Evolutionary conservation across 2,888 invertebrate species (phyloP), one percentile per base, ranked within the genome.

Genomic region (Tetheella fluctuosa): DNA sequence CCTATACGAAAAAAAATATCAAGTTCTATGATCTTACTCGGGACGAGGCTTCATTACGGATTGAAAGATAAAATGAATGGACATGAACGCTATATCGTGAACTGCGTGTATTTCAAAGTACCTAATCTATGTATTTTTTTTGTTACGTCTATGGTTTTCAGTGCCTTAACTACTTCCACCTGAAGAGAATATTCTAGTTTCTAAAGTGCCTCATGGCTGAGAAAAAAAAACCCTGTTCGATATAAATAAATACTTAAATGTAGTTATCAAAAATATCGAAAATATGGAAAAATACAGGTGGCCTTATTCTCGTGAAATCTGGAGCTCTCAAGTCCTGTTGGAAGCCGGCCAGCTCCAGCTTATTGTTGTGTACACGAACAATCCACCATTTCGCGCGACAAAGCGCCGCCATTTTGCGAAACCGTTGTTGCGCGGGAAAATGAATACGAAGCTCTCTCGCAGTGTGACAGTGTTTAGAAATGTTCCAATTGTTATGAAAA

Each of bases 361-460:
- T 66, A 72, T 75, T 75, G 73, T 76, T 60, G 34, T 34, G 34
- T 34, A 34, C 23, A 20, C 37, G 30, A 54, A 58, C 59, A 59
- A 57, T 59, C 68, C 65, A 63, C 75, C 77, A 76, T 75, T 74
- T 69, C 63, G 60, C 62, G 68, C 67, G 72, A 80, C 75, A 80
- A 78, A 72, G 66, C 62, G 66, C 60, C 68, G 71, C 82, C 76
- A 77, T 79, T 75, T 79, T 70, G 70, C 71, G 63, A 56, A 59
- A 58, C 23, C 66, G 61, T 67, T 48, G 74, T 74, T 64, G 65
- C 69, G 68, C 66, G 69, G 64, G 70, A 75, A 74, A 34, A 66
- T 71, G 55, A 72, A 62, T 58, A 60, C 59, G 52, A 39, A 54
- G 57, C 56, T 59, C 55, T 2, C n/a, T 28, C 20, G 48, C 48